Percentiles rank a stretch among this genome's conserved stretches.
phyloP scores from a whole-genome alignment of 2,113 vertebrate genomes.

The Ahaetulla prasina region DNA sequence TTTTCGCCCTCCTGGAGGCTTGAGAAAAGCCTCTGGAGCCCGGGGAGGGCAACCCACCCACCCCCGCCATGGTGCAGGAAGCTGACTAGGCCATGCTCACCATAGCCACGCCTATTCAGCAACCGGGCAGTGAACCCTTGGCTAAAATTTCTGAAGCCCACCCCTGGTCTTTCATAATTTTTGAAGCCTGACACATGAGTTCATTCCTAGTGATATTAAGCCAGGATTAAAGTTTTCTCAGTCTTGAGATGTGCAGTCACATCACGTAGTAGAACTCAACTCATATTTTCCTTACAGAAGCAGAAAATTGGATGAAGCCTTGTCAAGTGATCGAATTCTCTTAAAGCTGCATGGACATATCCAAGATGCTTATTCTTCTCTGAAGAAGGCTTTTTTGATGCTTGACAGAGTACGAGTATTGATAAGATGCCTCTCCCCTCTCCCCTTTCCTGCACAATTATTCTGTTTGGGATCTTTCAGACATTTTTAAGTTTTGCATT shows the following conservation, averaged over 20 bases:
- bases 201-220: background rate
- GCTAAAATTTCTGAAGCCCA: no score
- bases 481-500: background rate
- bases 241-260: background rate
- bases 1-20: no score
- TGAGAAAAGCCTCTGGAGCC: no score
- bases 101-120: no score
- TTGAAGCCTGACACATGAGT: background rate
- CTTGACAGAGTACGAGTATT: constrained; percentile 52
- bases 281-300: background rate
- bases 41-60: no score
- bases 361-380: constrained; percentile 29
- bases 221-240: background rate
- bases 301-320: constrained; percentile 22
- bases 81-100: no score
- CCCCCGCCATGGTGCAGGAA: no score
- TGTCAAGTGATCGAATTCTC: constrained; percentile 29
- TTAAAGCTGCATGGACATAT: constrained; percentile 50
- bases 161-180: no score
- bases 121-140: no score
- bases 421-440: background rate
- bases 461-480: background rate
- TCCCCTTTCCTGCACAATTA: background rate
- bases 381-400: constrained; percentile 61
- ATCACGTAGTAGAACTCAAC: background rate